A percentile compares a stretch with the other conserved stretches of the same genome.
Conservation (phyloP, 2,888 invertebrate species). For the Mantis religiosa region DNA sequence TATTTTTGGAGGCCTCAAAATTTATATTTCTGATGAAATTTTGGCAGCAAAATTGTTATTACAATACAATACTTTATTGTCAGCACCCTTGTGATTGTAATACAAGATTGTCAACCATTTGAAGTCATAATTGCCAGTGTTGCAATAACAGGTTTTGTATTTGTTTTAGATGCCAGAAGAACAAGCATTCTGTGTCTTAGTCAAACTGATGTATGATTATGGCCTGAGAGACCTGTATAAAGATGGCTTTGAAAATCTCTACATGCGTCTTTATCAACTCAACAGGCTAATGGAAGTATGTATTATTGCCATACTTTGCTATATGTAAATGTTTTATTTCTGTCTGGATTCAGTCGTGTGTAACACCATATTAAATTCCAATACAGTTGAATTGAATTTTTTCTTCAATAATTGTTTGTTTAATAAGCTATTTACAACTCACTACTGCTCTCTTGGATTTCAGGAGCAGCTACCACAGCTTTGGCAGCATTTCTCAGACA, state of each 20-base stretch:
- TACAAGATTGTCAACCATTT: too few species aligned
- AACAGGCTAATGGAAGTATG: conserved; percentile 84
- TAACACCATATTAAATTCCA: too few species aligned
- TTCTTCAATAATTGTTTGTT: neutral
- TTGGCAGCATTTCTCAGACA: conserved; percentile 75
- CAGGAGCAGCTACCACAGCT: conserved; percentile 79
- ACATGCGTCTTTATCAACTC: conserved; percentile 90
- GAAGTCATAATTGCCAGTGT: too few species aligned
- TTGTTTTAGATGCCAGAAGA: conserved; percentile 94
- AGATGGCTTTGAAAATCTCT: conserved; percentile 93
- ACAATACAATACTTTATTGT: too few species aligned
- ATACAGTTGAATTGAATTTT: too few species aligned
- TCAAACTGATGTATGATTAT: conserved; percentile 96
- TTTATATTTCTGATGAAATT: too few species aligned
- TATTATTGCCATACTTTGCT: conserved; percentile 8
- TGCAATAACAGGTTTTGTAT: too few species aligned
- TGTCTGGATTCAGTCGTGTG: too few species aligned
- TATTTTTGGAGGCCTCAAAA: too few species aligned
- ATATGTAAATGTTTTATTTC: too few species aligned
- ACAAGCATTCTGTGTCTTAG: conserved; percentile 95
- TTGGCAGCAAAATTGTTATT: too few species aligned
- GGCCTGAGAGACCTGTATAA: conserved; percentile 91
- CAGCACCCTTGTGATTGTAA: too few species aligned
- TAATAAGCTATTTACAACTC: neutral
- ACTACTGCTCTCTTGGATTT: neutral